Percentiles rank a stretch among this genome's conserved stretches.
Conservation (phyloP, 2,888 invertebrate genomes). For the Proisotoma minuta region DNA sequence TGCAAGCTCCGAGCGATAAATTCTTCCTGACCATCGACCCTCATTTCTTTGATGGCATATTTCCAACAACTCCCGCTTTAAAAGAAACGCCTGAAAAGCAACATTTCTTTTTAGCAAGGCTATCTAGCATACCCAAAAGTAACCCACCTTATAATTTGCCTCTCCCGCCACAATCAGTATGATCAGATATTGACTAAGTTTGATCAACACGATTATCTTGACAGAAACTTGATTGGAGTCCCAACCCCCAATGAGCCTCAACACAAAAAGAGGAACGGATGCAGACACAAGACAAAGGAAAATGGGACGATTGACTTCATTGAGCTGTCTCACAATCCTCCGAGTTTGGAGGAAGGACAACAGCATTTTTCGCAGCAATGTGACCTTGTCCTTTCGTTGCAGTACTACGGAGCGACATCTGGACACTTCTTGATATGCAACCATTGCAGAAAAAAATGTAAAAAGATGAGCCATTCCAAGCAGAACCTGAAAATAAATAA, state of each 20-base stretch:
- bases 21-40: neutral
- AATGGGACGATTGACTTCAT: neutral
- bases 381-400: no score
- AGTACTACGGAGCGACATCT: no score
- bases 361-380: no score
- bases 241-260: neutral
- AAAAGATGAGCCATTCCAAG: neutral
- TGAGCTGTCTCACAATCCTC: neutral
- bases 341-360: no score
- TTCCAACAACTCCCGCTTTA: neutral
- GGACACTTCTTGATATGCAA: no score
- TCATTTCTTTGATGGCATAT: neutral
- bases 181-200: neutral
- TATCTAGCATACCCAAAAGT: neutral
- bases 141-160: slow-evolving; percentile 5
- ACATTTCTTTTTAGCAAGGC: neutral
- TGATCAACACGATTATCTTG: neutral
- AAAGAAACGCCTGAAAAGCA: neutral
- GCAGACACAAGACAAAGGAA: neutral
- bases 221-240: neutral
- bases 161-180: neutral
- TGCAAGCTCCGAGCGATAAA: neutral
- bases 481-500: no score
- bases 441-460: neutral
- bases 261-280: neutral